Evolutionary conservation across 2,113 vertebrate species (phyloP).

Genomic region (Hippocampus barbouri): DNA sequence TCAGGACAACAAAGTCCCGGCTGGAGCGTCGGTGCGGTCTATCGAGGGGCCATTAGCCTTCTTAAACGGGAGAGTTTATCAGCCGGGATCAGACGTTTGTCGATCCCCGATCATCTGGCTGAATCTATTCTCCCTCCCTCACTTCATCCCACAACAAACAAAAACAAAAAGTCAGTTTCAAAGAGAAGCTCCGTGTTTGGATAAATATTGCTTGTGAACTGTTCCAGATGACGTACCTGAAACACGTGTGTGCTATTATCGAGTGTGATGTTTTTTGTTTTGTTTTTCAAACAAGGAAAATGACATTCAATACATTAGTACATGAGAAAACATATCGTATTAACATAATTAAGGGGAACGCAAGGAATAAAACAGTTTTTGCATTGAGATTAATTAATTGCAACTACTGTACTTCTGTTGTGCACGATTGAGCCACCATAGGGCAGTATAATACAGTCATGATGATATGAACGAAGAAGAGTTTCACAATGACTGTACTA

Average conservation of each 20-base stretch:
- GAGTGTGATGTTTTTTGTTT: background rate
- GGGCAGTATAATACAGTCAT: too few species aligned
- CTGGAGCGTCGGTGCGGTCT: constrained; percentile 30
- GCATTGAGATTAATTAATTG: too few species aligned
- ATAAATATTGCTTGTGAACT: constrained; percentile 6
- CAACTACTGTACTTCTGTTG: too few species aligned
- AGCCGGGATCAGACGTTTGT: background rate
- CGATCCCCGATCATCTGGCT: background rate
- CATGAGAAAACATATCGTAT: too few species aligned
- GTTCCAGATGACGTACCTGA: too few species aligned
- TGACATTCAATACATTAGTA: too few species aligned
- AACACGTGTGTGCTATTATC: too few species aligned
- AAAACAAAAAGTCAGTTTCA: constrained; percentile 13
- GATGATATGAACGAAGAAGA: too few species aligned
- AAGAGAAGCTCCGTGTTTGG: background rate
- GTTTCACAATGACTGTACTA: too few species aligned
- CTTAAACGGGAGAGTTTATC: constrained; percentile 20
- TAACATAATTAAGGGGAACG: too few species aligned
- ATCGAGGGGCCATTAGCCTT: constrained; percentile 35
- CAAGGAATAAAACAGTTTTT: too few species aligned
- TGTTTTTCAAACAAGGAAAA: background rate
- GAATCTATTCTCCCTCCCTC: constrained; percentile 8
- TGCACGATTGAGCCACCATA: too few species aligned
- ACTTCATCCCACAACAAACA: background rate
- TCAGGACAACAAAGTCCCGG: constrained; percentile 9